Base-by-base conservation (phyloP, 2,113 vertebrate species). In the Origma solitaria region DNA sequence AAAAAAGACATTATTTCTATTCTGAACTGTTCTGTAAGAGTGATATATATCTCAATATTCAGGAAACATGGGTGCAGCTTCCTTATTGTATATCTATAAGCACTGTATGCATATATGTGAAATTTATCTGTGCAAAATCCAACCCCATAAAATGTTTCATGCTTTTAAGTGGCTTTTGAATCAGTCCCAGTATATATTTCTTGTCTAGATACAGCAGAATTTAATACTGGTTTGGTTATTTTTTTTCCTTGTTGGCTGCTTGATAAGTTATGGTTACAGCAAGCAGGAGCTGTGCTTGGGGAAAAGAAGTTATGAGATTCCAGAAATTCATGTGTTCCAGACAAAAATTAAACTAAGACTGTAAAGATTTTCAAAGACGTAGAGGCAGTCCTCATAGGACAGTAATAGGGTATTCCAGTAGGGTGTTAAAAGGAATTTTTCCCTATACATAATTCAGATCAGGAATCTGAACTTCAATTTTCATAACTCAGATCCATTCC, bases 291-390 rank as follows among this genome's bases (percentile, higher is more conserved):
- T 75, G 25, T 57, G 70, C 40, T 76, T 8, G 13, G 62, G 66
- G 66, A 49, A 85, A 79, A 87, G 81, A 93, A 53, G 70, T 93
- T 91, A 93, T 72, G 61, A 95, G 79, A 82, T 72, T 88, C 37
- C 45, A 86, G 58, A 77, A 80, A 94, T 77, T 37, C 86, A 69
- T 93, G 54, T 77, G 75, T 61, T 94, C 66, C 38, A 88, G 82
- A 56, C 11, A 88, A 89, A 65, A 85, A 69, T 80, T 89, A 56
- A 91, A 85, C 20, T 71, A 61, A 72, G 25, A 64, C 31, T 61
- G 44, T 56, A 69, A 92, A 85, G 40, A 61, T 50, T 93, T 93
- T 72, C 7, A 1, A 75, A 93, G 54, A 77, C 17, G 40, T 7
- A 37, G n/a, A 72, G 40, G 10, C 19, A 82, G 44, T 28, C n/a